A percentile compares a stretch with the other conserved stretches of the same genome.
Evolutionary conservation across 1,140 invertebrate species (phyloP).

Genomic region (Drosophila setifemur): DNA sequence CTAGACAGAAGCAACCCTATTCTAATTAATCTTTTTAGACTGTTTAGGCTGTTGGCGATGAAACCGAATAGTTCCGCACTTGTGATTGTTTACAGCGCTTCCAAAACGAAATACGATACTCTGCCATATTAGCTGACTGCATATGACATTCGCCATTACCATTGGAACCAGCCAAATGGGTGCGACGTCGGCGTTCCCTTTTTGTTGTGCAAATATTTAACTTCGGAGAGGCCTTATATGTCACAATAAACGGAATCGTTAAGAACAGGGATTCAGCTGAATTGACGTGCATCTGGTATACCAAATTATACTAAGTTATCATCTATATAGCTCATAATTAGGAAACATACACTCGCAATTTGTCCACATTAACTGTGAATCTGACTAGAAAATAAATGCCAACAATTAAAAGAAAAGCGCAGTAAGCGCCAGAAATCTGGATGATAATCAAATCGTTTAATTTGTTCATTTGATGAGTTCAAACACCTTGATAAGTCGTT

Average conservation of each 20-base stretch:
- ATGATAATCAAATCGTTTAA: no score
- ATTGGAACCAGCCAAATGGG: constrained; percentile 5
- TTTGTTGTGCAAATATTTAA: constrained; percentile 9
- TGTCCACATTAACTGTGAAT: no score
- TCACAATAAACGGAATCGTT: not conserved
- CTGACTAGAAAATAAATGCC: no score
- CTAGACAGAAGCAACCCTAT: constrained; percentile 13
- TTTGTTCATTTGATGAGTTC: no score
- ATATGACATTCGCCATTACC: not conserved
- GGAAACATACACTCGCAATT: no score
- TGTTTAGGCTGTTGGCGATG: not conserved
- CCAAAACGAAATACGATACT: constrained; percentile 30
- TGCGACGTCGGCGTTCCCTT: not conserved
- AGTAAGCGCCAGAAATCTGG: no score
- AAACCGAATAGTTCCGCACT: constrained; percentile 15
- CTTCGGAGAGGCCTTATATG: not conserved
- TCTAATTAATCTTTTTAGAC: constrained; percentile 15
- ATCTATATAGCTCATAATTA: no score
- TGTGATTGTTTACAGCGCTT: constrained; percentile 31
- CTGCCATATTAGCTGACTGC: not conserved
- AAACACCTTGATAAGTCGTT: no score
- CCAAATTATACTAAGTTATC: no score
- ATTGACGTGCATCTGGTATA: no score
- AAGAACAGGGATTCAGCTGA: not conserved
- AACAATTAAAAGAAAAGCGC: no score